phyloP scores from a whole-genome alignment of 2,888 invertebrate species.

The Nasonovia ribisnigri region DNA sequence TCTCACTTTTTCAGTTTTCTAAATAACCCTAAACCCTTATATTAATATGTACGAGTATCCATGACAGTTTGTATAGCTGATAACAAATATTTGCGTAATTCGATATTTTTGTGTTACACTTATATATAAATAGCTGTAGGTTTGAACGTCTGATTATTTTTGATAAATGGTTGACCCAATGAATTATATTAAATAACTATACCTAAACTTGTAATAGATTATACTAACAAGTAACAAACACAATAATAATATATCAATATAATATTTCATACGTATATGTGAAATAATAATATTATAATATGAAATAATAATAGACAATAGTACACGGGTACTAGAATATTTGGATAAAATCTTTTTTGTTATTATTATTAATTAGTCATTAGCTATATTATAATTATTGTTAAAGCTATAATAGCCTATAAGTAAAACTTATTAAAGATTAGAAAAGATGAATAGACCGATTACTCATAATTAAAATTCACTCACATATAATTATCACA shows the following conservation, averaged over 20 bases:
- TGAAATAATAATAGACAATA: not conserved
- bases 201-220: too few species aligned
- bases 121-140: not conserved
- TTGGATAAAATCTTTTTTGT: not conserved
- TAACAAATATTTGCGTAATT: not conserved
- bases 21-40: too few species aligned
- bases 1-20: not conserved
- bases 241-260: not conserved
- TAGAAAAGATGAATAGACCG: not conserved
- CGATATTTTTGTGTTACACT: not conserved
- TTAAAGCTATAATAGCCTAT: not conserved
- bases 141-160: not conserved
- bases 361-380: not conserved
- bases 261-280: not conserved
- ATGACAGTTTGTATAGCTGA: not conserved
- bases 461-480: not conserved
- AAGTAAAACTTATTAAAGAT: not conserved
- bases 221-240: too few species aligned
- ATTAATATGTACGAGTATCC: not conserved
- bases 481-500: not conserved
- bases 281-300: not conserved
- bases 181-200: not conserved
- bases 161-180: not conserved
- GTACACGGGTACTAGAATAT: not conserved
- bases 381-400: not conserved